phyloP scores from a whole-genome alignment of 1,140 invertebrate genomes.

The Aradophagus sp. region DNA sequence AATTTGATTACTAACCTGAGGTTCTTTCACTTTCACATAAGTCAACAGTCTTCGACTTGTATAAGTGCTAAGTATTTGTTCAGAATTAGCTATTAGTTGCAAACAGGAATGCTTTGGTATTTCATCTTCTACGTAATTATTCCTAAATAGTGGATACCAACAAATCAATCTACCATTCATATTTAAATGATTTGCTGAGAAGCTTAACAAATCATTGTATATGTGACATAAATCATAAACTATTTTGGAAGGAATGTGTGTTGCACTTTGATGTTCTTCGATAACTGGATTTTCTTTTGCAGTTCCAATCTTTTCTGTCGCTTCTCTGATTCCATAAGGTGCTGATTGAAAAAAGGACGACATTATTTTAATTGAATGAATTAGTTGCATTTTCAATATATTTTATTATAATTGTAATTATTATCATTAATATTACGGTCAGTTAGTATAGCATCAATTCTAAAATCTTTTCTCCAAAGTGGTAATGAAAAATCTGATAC shows the following conservation, averaged over 20 bases:
- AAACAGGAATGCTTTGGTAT: constrained; percentile 89
- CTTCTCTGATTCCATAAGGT: constrained; percentile 95
- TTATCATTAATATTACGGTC: constrained; percentile 85
- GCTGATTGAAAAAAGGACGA: constrained; percentile 78
- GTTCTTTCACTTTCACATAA: constrained; percentile 85
- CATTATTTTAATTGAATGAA: too few relatives aligned
- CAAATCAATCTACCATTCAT: constrained; percentile 88
- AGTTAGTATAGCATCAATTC: constrained; percentile 92
- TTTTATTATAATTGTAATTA: constrained; percentile 12
- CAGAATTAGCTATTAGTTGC: constrained; percentile 85
- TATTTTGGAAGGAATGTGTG: constrained; percentile 91
- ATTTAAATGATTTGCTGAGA: constrained; percentile 85
- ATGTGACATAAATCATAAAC: constrained; percentile 88
- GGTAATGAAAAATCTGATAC: constrained; percentile 92
- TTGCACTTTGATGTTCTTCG: constrained; percentile 78
- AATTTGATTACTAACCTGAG: constrained; percentile 62
- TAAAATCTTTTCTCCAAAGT: constrained; percentile 82
- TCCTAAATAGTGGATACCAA: constrained; percentile 93
- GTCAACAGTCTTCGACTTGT: constrained; percentile 89
- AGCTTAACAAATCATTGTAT: constrained; percentile 87
- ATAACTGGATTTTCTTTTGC: constrained; percentile 78
- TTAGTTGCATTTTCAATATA: too few relatives aligned
- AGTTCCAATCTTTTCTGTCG: constrained; percentile 88
- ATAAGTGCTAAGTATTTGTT: constrained; percentile 87
- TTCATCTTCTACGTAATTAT: constrained; percentile 83